phyloP scores from a whole-genome alignment of 2,888 invertebrate genomes.

The Temnothorax unifasciatus region DNA sequence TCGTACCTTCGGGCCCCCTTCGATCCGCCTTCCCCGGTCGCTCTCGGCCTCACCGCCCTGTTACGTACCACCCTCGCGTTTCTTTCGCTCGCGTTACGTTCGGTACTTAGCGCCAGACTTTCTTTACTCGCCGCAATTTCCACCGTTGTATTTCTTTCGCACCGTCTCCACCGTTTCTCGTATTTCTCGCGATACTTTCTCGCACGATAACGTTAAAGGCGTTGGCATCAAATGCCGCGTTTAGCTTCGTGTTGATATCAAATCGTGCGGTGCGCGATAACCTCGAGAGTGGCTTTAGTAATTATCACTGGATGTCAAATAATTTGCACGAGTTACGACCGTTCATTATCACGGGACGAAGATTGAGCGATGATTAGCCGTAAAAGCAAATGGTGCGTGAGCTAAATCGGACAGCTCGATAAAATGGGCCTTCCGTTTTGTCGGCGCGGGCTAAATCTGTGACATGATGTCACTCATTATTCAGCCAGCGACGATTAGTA shows the following conservation, averaged over 20 bases:
- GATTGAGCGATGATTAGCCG: slow-evolving; percentile 14
- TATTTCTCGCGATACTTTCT: slow-evolving; percentile 22
- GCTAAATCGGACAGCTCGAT: slow-evolving; percentile 2
- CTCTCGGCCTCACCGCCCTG: not conserved
- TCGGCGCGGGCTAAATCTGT: not conserved
- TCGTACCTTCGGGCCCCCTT: not conserved
- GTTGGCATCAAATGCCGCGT: not conserved
- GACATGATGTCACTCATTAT: slow-evolving; percentile 14
- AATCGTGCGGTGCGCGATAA: slow-evolving; percentile 13
- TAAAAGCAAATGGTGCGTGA: slow-evolving; percentile 13
- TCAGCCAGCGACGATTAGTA: not conserved
- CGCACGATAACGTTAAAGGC: not conserved
- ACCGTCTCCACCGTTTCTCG: not conserved
- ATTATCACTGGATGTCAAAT: slow-evolving; percentile 27
- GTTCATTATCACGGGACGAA: not conserved
- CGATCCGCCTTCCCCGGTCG: slow-evolving; percentile 44
- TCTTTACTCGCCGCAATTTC: slow-evolving; percentile 38
- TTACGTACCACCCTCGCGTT: not conserved
- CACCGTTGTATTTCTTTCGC: slow-evolving; percentile 35
- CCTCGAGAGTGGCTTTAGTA: not conserved
- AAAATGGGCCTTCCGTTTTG: not conserved
- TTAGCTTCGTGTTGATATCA: not conserved
- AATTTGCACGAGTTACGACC: slow-evolving; percentile 19
- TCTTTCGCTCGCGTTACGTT: slow-evolving; percentile 28
- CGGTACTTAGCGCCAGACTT: slow-evolving; percentile 27